phyloP scores from a whole-genome alignment of 2,888 invertebrate genomes.

The Ferrisia virgata region DNA sequence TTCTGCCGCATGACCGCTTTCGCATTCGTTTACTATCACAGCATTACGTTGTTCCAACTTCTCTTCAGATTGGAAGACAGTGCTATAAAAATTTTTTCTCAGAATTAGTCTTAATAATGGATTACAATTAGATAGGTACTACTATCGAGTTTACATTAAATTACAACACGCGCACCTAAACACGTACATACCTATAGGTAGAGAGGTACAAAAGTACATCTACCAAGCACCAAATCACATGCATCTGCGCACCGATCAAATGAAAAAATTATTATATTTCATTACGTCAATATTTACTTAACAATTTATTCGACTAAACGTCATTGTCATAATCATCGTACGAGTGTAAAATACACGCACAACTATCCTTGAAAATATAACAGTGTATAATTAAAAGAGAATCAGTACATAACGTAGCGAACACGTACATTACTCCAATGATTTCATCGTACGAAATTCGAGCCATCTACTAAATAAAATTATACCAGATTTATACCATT shows the following conservation, averaged over 20 bases:
- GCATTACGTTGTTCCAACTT: constrained; percentile 41
- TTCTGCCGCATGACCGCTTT: constrained; percentile 43
- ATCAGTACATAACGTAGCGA: too few relatives aligned
- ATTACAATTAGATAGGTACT: neutral
- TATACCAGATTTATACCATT: too few relatives aligned
- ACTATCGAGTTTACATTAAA: neutral
- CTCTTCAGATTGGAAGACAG: constrained; percentile 23
- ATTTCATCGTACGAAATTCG: too few relatives aligned
- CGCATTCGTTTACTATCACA: constrained; percentile 21
- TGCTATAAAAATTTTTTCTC: constrained; percentile 27
- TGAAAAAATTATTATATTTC: neutral
- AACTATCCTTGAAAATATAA: neutral
- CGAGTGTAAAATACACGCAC: neutral
- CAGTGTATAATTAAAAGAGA: too few relatives aligned
- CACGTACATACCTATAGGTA: too few relatives aligned
- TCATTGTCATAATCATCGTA: neutral
- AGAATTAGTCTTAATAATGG: neutral
- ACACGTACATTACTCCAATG: too few relatives aligned
- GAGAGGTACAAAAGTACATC: neutral
- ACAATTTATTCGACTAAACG: neutral
- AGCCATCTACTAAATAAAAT: too few relatives aligned
- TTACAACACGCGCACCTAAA: neutral
- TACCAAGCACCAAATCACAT: neutral
- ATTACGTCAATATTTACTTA: neutral
- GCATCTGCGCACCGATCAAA: neutral